Evolutionary conservation across 2,113 vertebrate genomes (phyloP).

Genomic region (Lutjanus erythropterus): DNA sequence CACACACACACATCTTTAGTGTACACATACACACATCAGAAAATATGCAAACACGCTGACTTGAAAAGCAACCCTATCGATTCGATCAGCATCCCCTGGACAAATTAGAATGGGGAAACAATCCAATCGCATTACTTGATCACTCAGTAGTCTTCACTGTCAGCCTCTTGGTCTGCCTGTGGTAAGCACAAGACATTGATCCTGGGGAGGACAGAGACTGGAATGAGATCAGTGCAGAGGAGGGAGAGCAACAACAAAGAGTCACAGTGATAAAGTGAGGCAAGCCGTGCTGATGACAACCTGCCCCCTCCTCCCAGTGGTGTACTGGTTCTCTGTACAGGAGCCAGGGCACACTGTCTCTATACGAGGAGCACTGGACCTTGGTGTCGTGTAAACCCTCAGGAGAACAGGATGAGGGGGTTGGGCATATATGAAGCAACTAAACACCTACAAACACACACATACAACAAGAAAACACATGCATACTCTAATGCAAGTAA

Average conservation of each 20-base stretch:
- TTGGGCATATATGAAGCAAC: slow-evolving; percentile 21
- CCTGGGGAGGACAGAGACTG: slow-evolving; percentile 37
- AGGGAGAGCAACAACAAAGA: slow-evolving; percentile 61
- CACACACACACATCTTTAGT: neutral
- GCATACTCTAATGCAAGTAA: neutral
- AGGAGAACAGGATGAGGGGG: slow-evolving; percentile 3
- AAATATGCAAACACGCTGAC: slow-evolving; percentile 16
- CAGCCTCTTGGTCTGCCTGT: slow-evolving; percentile 46
- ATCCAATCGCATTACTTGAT: slow-evolving; percentile 63
- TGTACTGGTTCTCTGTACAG: slow-evolving; percentile 46
- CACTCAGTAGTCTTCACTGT: slow-evolving; percentile 41
- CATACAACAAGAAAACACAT: neutral
- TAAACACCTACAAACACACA: slow-evolving; percentile 12
- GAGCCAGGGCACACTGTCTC: slow-evolving; percentile 42
- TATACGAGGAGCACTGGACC: slow-evolving; percentile 19
- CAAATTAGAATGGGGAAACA: slow-evolving; percentile 63
- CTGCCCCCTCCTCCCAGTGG: slow-evolving; percentile 54
- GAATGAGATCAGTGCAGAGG: slow-evolving; percentile 49
- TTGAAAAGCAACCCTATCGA: slow-evolving; percentile 41
- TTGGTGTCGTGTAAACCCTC: slow-evolving; percentile 47
- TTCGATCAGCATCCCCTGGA: slow-evolving; percentile 49
- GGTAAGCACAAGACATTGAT: slow-evolving; percentile 62
- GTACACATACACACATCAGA: slow-evolving; percentile 1
- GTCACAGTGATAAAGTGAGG: slow-evolving; percentile 67
- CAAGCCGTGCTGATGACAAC: slow-evolving; percentile 65